Evolutionary conservation across 1,140 invertebrate genomes (phyloP), one percentile per base, ranked within the genome.

Genomic region (Xylocopa sonorina): DNA sequence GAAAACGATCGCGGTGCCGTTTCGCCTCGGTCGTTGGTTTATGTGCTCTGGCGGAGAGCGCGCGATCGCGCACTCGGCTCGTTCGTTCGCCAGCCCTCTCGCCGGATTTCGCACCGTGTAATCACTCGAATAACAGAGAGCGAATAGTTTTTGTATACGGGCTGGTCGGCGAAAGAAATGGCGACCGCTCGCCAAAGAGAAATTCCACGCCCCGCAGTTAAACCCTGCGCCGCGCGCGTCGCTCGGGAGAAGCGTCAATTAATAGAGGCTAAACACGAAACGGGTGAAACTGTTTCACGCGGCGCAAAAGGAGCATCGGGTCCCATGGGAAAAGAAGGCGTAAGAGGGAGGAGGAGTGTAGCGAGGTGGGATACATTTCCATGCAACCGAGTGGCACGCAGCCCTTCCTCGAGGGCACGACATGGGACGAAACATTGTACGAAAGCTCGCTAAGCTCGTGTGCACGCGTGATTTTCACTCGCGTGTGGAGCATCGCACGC

Each of bases 401-500:
- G 18, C 21, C 9, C 6, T 55, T 50, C 0, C 27, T 14, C 66
- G 46, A 55, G 10, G 50, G 78, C 66, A 51, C 41, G 46, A 50
- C 38, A 64, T 3, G 6, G 51, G 51, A 34, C 12, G 48, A 38
- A 50, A 58, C 41, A 60, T 72, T 57, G 53, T 34, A 14, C 48
- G 57, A 51, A 50, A 50, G 21, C 55, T 62, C 24, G 18, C 50
- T 51, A 50, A 67, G 78, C 78, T 62, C 69, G 74, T 51, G 50
- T 82, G 66, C 55, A 58, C 69, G 55, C 55, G 53, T 60, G 29
- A 43, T 72, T 68, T 68, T 32, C 64, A 27, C 24, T 51, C 46
- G 29, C 46, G 27, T 24, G 46, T 67, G 46, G 64, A 46, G 64
- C 51, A 60, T 82, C 78, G 76, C 79, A 62, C 48, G 67, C 78